phyloP scores from a whole-genome alignment of 2,888 invertebrate species.

The Meloe dianella region DNA sequence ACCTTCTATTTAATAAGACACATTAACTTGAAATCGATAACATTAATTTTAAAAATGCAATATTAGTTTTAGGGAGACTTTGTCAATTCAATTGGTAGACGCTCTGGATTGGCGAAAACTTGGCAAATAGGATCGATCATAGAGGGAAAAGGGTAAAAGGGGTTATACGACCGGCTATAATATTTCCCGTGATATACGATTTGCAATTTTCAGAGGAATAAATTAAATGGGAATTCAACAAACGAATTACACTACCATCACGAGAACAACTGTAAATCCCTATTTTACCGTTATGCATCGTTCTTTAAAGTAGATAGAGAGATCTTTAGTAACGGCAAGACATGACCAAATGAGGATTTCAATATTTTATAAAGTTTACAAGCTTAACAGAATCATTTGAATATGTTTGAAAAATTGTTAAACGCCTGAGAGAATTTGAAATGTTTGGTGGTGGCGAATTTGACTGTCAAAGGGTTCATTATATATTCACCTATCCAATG shows the following conservation, averaged over 20 bases:
- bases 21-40: no score
- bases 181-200: background rate
- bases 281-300: background rate
- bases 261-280: background rate
- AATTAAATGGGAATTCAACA: background rate
- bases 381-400: background rate
- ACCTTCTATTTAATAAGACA: no score
- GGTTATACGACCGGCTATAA: background rate
- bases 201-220: background rate
- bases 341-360: background rate
- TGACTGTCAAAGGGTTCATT: background rate
- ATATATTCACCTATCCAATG: background rate
- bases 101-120: no score
- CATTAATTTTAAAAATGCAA: no score
- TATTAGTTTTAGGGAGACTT: no score
- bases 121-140: no score
- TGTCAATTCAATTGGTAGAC: no score
- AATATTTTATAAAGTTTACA: background rate
- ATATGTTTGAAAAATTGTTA: background rate
- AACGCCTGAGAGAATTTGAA: background rate
- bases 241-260: background rate
- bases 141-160: background rate
- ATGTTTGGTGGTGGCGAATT: background rate
- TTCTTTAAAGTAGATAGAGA: background rate
- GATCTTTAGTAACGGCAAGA: background rate